Base-by-base conservation (phyloP, 2,888 invertebrate genomes). In the Mystacides longicornis region DNA sequence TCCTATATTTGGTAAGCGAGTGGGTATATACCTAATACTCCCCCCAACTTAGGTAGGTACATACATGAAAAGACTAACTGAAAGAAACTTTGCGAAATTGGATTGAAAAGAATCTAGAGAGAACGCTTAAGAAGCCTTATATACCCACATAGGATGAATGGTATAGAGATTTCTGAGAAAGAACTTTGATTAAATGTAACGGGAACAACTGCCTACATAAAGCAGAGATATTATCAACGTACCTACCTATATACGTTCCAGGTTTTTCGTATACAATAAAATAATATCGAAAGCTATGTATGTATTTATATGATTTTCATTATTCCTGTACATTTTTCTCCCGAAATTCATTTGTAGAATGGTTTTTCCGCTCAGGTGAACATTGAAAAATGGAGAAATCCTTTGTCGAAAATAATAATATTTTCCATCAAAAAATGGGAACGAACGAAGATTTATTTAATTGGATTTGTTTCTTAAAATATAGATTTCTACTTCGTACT, bases 81-180 rank as follows among this genome's bases (percentile, higher is more conserved):
- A 37, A 52, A 56, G 49, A 56, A 56, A 21, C 50, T 37, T 27
- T 16, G 23, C 31, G 51, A 57, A 54, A 57, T 54, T 57, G 49
- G 51, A 57, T 57, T 54, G 57, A 42, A 57, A 54, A 54, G 48
- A 54, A 57, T 54, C 51, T 53, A 50, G 54, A 53, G 23, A 47
- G 37, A n/a, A 37, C 37, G 3, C 37, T 37, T 47, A 46, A 49
- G 58, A 58, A 58, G 52, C 55, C 58, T 37, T 37, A 37, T 37
- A 14, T n/a, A n/a, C n/a, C n/a, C n/a, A n/a, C n/a, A 31, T 58
- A 55, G 49, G 23, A 37, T 42, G 52, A 55, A 48, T 51, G 49
- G 51, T 48, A 52, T 23, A 51, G 42, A 48, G 43, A 37, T 37
- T 37, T 52, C 18, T 20, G 14, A 37, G 48, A 52, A 55, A 51